A percentile compares a stretch with the other conserved stretches of the same genome.
Evolutionary conservation across 2,797 vertebrate species (phyloP).

Genomic region (Synanceia verrucosa): DNA sequence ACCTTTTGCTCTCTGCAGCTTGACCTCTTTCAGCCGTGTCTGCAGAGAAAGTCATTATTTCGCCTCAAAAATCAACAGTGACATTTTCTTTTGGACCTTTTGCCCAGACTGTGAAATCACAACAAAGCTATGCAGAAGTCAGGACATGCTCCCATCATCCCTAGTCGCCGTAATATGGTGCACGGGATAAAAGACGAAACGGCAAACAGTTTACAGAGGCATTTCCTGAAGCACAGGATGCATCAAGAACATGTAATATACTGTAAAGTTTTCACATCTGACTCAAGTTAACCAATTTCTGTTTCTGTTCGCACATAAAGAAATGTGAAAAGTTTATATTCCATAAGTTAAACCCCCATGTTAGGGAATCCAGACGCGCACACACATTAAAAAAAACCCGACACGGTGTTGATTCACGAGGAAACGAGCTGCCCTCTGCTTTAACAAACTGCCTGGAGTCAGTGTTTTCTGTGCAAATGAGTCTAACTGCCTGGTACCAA

Average conservation of each 20-base stretch:
- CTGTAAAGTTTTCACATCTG: slow-evolving; percentile 26
- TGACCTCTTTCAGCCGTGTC: neutral
- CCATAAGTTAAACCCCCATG: slow-evolving; percentile 2
- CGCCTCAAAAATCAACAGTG: neutral
- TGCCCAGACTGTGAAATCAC: neutral
- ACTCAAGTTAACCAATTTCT: slow-evolving; percentile 16
- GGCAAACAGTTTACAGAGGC: slow-evolving; percentile 26
- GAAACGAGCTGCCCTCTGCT: slow-evolving; percentile 18
- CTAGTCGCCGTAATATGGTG: slow-evolving; percentile 10
- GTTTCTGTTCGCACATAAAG: slow-evolving; percentile 4
- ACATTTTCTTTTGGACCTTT: neutral
- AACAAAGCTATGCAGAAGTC: neutral
- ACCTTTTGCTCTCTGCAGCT: neutral
- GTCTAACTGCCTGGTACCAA: slow-evolving; percentile 12
- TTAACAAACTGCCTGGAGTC: slow-evolving; percentile 41
- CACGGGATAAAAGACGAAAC: slow-evolving; percentile 22
- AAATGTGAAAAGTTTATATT: neutral
- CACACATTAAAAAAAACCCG: slow-evolving; percentile 1
- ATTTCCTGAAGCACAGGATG: slow-evolving; percentile 46
- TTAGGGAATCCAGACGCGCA: slow-evolving; percentile 8
- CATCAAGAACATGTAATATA: neutral
- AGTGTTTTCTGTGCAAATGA: slow-evolving; percentile 36
- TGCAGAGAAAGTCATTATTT: neutral
- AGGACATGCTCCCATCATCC: slow-evolving; percentile 29
- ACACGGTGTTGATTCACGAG: neutral